Conservation (phyloP, 2,888 invertebrate species). For the Argyresthia albistria region DNA sequence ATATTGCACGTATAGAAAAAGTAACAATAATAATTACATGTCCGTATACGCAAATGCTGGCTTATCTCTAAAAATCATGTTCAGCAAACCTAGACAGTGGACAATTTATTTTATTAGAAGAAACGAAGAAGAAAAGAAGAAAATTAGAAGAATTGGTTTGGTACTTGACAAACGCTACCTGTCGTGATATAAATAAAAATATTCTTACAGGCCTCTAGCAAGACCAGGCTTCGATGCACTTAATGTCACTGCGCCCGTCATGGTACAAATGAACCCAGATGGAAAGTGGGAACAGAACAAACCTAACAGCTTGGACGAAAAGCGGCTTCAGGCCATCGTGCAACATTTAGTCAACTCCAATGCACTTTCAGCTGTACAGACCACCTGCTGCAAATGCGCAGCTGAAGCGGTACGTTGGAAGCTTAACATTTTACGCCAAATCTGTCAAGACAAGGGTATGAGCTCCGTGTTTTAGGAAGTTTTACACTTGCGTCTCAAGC, state of each 20-base stretch:
- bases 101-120: too few species aligned
- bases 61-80: too few species aligned
- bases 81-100: too few species aligned
- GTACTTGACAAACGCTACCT: not conserved
- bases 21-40: too few species aligned
- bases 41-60: too few species aligned
- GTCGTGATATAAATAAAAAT: not conserved
- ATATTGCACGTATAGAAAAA: too few species aligned
- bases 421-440: not conserved
- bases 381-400: conserved; percentile 49
- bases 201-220: conserved; percentile 26
- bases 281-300: conserved; percentile 47
- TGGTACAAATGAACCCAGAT: conserved; percentile 49
- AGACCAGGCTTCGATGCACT: conserved; percentile 39
- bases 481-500: too few species aligned
- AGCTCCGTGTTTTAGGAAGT: too few species aligned
- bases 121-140: too few species aligned
- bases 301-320: conserved; percentile 41
- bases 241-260: conserved; percentile 30
- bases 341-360: conserved; percentile 40
- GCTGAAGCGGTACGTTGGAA: conserved; percentile 15
- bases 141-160: too few species aligned
- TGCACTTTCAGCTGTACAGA: conserved; percentile 43
- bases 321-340: conserved; percentile 37
- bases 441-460: not conserved